These are phyloP conservation scores for Boleophthalmus pectinirostris DNA, from an alignment of 2,113 vertebrate genomes.

Conservation along the genomic window DNA sequence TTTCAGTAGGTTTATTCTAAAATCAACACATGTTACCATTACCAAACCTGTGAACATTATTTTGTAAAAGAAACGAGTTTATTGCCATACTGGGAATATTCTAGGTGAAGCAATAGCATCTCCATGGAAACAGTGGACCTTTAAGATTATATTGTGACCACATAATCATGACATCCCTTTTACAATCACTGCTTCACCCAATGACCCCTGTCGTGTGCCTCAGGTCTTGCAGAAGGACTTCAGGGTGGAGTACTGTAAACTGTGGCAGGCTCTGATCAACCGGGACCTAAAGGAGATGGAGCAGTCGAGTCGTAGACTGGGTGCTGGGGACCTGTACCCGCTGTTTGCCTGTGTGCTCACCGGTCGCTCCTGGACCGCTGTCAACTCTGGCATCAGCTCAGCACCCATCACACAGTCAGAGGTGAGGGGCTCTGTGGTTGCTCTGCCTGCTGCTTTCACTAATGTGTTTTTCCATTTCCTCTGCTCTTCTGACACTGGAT, in stretches of 20 bases:
- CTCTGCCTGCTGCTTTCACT: not conserved
- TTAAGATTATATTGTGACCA: too few species aligned
- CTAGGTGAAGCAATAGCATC: too few species aligned
- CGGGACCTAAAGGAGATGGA: conserved; percentile 85
- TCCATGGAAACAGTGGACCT: too few species aligned
- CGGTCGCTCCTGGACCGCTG: conserved; percentile 88
- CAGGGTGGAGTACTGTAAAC: conserved; percentile 88
- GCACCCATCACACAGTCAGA: conserved; percentile 83
- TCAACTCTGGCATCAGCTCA: conserved; percentile 86
- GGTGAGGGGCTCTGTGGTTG: conserved; percentile 85
- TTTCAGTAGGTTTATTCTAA: too few species aligned
- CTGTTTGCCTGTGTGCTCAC: conserved; percentile 95
- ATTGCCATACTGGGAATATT: too few species aligned
- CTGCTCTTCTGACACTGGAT: not conserved
- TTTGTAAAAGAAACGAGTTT: too few species aligned
- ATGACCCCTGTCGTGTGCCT: not conserved
- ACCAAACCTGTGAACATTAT: too few species aligned
- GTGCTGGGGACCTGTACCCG: conserved; percentile 89
- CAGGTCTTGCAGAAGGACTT: conserved; percentile 88
- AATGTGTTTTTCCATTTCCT: not conserved
- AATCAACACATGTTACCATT: too few species aligned
- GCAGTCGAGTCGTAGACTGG: conserved; percentile 85
- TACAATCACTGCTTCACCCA: too few species aligned
- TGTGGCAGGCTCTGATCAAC: conserved; percentile 94
- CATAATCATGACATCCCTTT: too few species aligned